Evolutionary conservation across 2,113 vertebrate genomes (phyloP).

Genomic region (Perca fluviatilis): DNA sequence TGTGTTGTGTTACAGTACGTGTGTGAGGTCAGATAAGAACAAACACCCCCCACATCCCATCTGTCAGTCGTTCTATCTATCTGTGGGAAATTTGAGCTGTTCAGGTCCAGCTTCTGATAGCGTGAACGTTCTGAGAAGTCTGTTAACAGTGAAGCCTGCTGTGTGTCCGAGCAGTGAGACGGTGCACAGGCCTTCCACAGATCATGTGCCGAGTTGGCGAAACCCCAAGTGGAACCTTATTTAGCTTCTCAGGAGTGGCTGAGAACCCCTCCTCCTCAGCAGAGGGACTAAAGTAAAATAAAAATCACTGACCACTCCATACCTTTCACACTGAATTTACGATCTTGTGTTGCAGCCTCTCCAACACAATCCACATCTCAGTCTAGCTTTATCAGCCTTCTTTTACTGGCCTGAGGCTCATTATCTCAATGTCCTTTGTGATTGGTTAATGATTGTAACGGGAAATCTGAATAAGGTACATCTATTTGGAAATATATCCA

Average conservation of each 20-base stretch:
- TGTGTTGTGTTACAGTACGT: slow-evolving; percentile 3
- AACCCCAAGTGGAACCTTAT: slow-evolving; percentile 46
- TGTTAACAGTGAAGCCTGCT: slow-evolving; percentile 10
- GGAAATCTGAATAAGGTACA: neutral
- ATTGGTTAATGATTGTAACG: neutral
- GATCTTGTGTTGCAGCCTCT: neutral
- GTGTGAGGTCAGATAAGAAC: slow-evolving; percentile 13
- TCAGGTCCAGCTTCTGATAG: slow-evolving; percentile 3
- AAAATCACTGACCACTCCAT: neutral
- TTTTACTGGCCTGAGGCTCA: neutral
- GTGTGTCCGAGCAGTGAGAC: slow-evolving; percentile 31
- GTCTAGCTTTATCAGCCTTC: neutral
- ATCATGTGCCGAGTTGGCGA: slow-evolving; percentile 72
- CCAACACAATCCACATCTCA: neutral
- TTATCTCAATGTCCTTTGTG: neutral
- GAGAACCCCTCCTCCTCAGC: slow-evolving; percentile 4
- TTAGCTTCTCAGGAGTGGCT: slow-evolving; percentile 37
- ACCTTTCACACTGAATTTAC: neutral
- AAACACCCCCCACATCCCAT: slow-evolving; percentile 30
- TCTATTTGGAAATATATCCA: neutral
- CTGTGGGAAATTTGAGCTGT: neutral
- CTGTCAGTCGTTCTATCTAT: slow-evolving; percentile 13
- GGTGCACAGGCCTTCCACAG: slow-evolving; percentile 20
- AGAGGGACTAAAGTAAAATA: neutral
- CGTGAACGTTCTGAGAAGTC: slow-evolving; percentile 30